Percentiles rank a stretch among this genome's conserved stretches.
Evolutionary conservation across 2,888 invertebrate species (phyloP).

Genomic region (Hypsopygia costalis): DNA sequence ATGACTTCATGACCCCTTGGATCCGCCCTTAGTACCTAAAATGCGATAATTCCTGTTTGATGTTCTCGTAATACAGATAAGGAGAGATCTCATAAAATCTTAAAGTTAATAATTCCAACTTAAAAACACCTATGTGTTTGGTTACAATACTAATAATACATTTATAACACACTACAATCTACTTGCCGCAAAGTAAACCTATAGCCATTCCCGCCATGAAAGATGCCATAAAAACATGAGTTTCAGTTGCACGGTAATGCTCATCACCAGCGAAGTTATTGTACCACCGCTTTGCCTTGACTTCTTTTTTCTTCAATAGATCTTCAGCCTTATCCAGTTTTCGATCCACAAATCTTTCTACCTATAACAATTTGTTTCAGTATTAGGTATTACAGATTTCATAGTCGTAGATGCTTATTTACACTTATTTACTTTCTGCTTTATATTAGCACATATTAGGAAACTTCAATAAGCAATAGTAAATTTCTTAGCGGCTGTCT

Average conservation of each 20-base stretch:
- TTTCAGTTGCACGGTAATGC: conserved; percentile 85
- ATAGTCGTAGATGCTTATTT: too few relatives aligned
- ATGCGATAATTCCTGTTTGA: background rate
- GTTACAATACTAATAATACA: background rate
- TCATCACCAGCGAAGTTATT: conserved; percentile 83
- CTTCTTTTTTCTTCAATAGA: conserved; percentile 84
- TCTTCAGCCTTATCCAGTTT: conserved; percentile 91
- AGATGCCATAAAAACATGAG: conserved; percentile 90
- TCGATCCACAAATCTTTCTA: conserved; percentile 89
- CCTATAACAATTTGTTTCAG: conserved; percentile 82
- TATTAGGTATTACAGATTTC: too few relatives aligned
- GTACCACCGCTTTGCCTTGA: conserved; percentile 89
- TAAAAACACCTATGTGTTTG: too few relatives aligned
- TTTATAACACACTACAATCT: too few relatives aligned
- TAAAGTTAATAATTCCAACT: background rate
- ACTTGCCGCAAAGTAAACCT: conserved; percentile 81
- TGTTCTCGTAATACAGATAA: background rate
- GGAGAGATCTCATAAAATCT: background rate
- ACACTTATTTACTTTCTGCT: too few relatives aligned
- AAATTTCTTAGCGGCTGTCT: too few relatives aligned
- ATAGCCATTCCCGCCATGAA: conserved; percentile 90
- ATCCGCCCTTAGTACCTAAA: too few relatives aligned
- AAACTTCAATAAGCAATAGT: too few relatives aligned
- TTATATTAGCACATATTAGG: too few relatives aligned
- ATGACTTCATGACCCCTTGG: too few relatives aligned